Base-by-base conservation (phyloP, 2,888 invertebrate genomes). In the Melieria crassipennis region DNA sequence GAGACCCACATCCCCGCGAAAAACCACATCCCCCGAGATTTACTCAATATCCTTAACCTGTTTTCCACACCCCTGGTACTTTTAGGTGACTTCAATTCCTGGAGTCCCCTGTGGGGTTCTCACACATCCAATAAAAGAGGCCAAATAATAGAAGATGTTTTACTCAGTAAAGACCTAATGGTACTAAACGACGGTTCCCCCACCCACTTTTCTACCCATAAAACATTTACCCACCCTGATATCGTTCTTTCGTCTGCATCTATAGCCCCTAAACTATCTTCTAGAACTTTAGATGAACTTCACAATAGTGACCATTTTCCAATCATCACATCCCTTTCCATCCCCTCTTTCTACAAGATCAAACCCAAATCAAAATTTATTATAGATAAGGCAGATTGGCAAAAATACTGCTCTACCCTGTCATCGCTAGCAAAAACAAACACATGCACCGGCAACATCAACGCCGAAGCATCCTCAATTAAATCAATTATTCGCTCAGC, bases 301-400 rank as follows among this genome's bases (percentile, higher is more conserved):
- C 65, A 65, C 47, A 65, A 56, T n/a, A 65, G 65, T n/a, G 65
- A 65, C 46, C 57, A 65, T 63, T 63, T 63, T 5, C 63, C 63
- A 7, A 16, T 63, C 42, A 3, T 63, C 30, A 50, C 42, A n/a
- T 47, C 50, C 48, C 16, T 63, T 7, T 50, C 42, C 5, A 7
- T 4, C 4, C 63, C 63, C 11, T n/a, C 30, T 13, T 30, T 5
- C 7, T 11, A 16, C 16, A 16, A 50, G n/a, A 10, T 63, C 30
- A 50, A 63, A 63, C 48, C 48, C n/a, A 7, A 48, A 11, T 16
- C 62, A 1, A 62, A 62, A 62, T 63, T 48, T n/a, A 9, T 62
- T 62, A 30, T 30, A 30, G 30, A 30, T 30, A 30, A 30, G 30
- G 30, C 30, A 30, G 30, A 30, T 30, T 30, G 30, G 30, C 30